These are phyloP conservation scores for Halyomorpha halys DNA, from an alignment of 1,140 invertebrate genomes.

Conservation along the genomic window DNA sequence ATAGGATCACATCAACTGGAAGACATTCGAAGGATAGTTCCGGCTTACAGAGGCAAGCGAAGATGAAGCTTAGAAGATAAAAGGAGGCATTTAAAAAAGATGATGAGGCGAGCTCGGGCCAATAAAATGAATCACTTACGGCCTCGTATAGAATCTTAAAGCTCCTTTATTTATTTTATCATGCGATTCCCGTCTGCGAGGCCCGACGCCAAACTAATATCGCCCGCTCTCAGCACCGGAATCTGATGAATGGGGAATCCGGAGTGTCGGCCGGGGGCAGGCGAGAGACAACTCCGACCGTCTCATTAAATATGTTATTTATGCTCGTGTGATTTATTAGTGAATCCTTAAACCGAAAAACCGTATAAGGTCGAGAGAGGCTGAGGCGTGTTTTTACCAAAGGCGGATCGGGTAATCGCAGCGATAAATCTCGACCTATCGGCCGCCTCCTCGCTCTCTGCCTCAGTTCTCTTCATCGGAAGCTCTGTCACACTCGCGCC, in stretches of 20 bases:
- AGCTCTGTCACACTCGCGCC: too few relatives aligned
- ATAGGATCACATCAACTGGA: too few relatives aligned
- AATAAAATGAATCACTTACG: constrained; percentile 13
- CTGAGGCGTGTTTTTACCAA: constrained; percentile 12
- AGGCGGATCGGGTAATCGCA: constrained; percentile 12
- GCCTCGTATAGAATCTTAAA: background rate
- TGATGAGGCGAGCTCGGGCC: background rate
- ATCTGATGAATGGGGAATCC: background rate
- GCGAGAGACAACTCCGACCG: constrained; percentile 3
- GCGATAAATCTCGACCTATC: constrained; percentile 2
- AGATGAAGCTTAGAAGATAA: too few relatives aligned
- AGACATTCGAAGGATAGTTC: too few relatives aligned
- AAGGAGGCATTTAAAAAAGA: too few relatives aligned
- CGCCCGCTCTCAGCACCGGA: too few relatives aligned
- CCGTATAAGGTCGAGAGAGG: constrained; percentile 8
- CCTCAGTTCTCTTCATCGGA: too few relatives aligned
- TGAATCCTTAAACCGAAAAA: constrained; percentile 16
- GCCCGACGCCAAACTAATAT: too few relatives aligned
- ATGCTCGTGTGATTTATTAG: constrained; percentile 6
- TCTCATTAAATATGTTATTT: constrained; percentile 15
- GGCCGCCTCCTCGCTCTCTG: background rate
- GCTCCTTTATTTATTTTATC: constrained; percentile 6
- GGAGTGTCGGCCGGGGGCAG: background rate
- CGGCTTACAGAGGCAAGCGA: too few relatives aligned
- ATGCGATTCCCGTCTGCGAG: background rate